Percentiles rank a stretch among this genome's conserved stretches.
Evolutionary conservation across 2,113 vertebrate genomes (phyloP).

Genomic region (Sialia sialis): DNA sequence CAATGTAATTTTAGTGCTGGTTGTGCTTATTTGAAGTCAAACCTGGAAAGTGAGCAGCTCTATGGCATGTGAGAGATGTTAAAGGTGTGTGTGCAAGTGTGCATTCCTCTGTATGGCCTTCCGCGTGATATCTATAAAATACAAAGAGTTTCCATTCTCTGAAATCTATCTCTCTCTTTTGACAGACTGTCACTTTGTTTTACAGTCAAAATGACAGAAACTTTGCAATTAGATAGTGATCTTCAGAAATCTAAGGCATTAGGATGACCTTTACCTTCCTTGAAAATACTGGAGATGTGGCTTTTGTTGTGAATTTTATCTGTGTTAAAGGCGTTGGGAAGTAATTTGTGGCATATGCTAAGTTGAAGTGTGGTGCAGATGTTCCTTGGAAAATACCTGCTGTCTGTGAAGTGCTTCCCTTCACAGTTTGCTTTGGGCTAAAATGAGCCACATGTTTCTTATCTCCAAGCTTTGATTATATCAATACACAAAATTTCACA

Average conservation of each 20-base stretch:
- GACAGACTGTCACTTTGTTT: not conserved
- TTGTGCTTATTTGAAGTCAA: not conserved
- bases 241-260: not conserved
- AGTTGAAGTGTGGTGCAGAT: not conserved
- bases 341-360: not conserved
- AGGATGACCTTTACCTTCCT: not conserved
- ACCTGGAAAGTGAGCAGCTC: not conserved
- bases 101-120: not conserved
- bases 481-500: not conserved
- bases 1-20: not conserved
- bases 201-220: not conserved
- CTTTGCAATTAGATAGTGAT: not conserved
- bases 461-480: not conserved
- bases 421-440: not conserved
- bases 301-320: not conserved
- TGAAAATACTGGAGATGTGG: not conserved
- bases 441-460: not conserved
- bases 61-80: not conserved
- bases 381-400: not conserved
- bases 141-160: not conserved
- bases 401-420: not conserved
- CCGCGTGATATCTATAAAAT: not conserved
- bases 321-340: not conserved
- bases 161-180: not conserved
- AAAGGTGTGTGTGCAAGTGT: not conserved